A percentile compares a stretch with the other conserved stretches of the same genome.
Evolutionary conservation across 1,140 invertebrate species (phyloP).

Genomic region (Pogonomyrmex barbatus): DNA sequence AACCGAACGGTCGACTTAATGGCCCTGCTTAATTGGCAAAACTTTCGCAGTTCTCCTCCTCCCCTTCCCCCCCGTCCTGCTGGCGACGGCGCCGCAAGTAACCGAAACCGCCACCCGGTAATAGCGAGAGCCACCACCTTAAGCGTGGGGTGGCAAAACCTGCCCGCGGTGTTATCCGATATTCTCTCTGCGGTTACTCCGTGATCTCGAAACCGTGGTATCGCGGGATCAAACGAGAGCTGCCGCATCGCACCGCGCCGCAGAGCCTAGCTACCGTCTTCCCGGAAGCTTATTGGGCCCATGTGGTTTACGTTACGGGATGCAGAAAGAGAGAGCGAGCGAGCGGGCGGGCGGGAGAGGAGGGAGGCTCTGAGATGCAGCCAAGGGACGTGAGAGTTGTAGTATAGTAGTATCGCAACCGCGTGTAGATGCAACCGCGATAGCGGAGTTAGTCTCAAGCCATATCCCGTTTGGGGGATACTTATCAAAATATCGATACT

Average conservation of each 20-base stretch:
- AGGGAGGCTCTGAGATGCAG: slow-evolving; percentile 19
- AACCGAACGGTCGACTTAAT: slow-evolving; percentile 71
- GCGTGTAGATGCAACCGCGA: slow-evolving; percentile 21
- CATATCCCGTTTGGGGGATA: slow-evolving; percentile 26
- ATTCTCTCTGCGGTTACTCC: slow-evolving; percentile 75
- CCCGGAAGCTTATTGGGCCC: slow-evolving; percentile 74
- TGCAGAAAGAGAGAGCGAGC: slow-evolving; percentile 36
- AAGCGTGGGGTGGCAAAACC: slow-evolving; percentile 68
- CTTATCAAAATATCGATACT: slow-evolving; percentile 31
- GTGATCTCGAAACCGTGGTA: slow-evolving; percentile 69
- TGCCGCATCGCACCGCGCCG: background rate
- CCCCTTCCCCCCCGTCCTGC: background rate
- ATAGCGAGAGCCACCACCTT: slow-evolving; percentile 32
- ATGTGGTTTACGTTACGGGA: slow-evolving; percentile 68
- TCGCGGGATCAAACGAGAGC: slow-evolving; percentile 73
- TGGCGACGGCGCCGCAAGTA: slow-evolving; percentile 11
- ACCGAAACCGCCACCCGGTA: slow-evolving; percentile 25
- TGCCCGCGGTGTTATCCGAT: slow-evolving; percentile 72
- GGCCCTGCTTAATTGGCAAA: slow-evolving; percentile 68
- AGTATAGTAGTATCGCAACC: slow-evolving; percentile 33
- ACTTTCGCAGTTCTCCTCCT: slow-evolving; percentile 47
- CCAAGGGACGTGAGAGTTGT: slow-evolving; percentile 21
- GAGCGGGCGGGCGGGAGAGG: background rate
- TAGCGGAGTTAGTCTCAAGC: slow-evolving; percentile 14
- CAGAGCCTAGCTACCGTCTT: slow-evolving; percentile 49